phyloP scores from a whole-genome alignment of 1,140 invertebrate species.

The Lordiphosa mommai region DNA sequence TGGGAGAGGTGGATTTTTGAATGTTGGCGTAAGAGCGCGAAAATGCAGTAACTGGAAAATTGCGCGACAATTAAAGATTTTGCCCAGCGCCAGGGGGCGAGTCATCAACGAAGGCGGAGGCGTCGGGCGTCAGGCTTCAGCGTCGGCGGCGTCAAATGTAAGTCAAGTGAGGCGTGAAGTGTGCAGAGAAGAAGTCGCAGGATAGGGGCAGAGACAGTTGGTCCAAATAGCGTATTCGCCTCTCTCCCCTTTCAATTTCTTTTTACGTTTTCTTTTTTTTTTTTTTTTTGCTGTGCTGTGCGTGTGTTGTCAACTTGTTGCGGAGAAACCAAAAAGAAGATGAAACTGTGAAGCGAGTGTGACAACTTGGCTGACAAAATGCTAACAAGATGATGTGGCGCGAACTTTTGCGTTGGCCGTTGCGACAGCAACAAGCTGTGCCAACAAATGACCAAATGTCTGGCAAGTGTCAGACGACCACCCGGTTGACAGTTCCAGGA shows the following conservation, averaged over 20 bases:
- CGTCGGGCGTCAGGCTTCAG: slow-evolving; percentile 26
- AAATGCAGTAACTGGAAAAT: slow-evolving; percentile 78
- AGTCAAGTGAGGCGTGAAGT: slow-evolving; percentile 72
- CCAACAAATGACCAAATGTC: slow-evolving; percentile 75
- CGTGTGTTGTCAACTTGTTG: slow-evolving; percentile 60
- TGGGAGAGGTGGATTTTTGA: slow-evolving; percentile 5
- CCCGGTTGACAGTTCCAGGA: slow-evolving; percentile 22
- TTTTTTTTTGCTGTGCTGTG: background rate
- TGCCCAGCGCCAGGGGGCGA: slow-evolving; percentile 20
- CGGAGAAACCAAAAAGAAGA: slow-evolving; percentile 18
- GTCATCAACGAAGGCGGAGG: slow-evolving; percentile 22
- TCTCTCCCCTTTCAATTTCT: background rate
- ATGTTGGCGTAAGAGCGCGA: slow-evolving; percentile 34
- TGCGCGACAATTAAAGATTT: slow-evolving; percentile 78
- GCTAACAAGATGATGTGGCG: slow-evolving; percentile 74
- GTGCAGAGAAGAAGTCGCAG: slow-evolving; percentile 31
- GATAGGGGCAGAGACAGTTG: slow-evolving; percentile 24
- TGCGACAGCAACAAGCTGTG: slow-evolving; percentile 54
- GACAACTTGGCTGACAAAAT: slow-evolving; percentile 76
- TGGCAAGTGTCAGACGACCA: slow-evolving; percentile 61
- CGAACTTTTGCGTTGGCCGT: slow-evolving; percentile 37
- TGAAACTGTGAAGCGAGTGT: slow-evolving; percentile 46
- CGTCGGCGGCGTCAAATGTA: slow-evolving; percentile 49
- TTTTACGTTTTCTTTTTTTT: background rate
- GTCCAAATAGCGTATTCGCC: slow-evolving; percentile 12